These are phyloP conservation scores for Bradypodion pumilum DNA, from an alignment of 2,797 vertebrate genomes.

Conservation along the genomic window DNA sequence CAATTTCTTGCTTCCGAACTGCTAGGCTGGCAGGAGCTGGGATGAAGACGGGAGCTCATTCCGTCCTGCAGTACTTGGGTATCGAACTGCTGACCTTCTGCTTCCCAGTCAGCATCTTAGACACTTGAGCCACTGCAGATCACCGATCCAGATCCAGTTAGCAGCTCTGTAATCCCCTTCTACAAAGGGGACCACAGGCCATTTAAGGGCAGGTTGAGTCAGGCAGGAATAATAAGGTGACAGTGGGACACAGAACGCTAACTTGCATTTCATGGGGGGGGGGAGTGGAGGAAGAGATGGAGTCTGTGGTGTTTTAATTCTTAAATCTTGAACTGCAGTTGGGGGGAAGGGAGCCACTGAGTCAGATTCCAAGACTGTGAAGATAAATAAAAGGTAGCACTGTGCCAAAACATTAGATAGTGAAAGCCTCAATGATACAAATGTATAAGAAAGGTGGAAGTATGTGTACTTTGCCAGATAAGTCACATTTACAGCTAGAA, in stretches of 20 bases:
- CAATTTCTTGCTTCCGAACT: no score
- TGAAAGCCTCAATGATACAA: not conserved
- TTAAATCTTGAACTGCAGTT: not conserved
- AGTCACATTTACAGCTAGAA: not conserved
- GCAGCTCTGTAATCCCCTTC: not conserved
- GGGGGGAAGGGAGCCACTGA: not conserved
- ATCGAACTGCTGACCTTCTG: no score
- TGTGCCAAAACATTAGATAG: not conserved
- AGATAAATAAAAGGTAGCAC: not conserved
- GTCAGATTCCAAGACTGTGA: not conserved
- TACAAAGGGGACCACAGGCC: not conserved
- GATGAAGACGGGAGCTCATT: no score
- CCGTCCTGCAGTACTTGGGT: no score
- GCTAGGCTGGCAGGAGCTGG: no score
- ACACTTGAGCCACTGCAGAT: no score
- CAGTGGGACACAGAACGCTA: no score
- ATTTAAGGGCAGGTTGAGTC: conserved; percentile 8
- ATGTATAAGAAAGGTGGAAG: not conserved
- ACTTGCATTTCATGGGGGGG: no score
- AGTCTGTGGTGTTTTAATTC: not conserved
- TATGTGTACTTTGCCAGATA: not conserved
- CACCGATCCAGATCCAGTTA: not conserved
- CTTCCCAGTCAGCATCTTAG: no score
- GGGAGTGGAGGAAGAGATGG: not conserved
- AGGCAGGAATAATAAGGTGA: not conserved